Conservation (phyloP, 2,797 vertebrate species). For the Rhadinocentrus ornatus region DNA sequence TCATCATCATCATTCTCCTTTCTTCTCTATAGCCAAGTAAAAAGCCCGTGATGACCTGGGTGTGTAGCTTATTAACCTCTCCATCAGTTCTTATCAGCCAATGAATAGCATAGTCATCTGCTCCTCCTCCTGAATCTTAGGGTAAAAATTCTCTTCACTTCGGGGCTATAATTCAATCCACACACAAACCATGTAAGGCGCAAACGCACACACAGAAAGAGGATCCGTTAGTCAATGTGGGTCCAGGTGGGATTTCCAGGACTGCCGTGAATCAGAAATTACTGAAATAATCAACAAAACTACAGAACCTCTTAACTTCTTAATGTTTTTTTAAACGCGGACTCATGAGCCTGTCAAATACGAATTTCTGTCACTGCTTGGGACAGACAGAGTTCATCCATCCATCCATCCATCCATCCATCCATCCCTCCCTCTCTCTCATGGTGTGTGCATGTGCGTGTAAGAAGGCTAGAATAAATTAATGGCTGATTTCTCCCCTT, state of each 20-base stretch:
- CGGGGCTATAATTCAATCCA: conserved; percentile 69
- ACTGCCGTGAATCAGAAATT: conserved; percentile 90
- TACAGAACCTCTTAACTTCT: conserved; percentile 51
- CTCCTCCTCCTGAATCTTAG: conserved; percentile 67
- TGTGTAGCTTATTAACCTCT: conserved; percentile 83
- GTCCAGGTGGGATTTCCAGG: conserved; percentile 76
- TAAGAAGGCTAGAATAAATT: conserved; percentile 91
- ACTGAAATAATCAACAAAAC: conserved; percentile 91
- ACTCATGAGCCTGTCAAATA: too few species aligned
- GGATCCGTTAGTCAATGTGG: conserved; percentile 26
- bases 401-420: too few species aligned
- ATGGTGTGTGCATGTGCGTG: conserved; percentile 45
- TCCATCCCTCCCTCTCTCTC: too few species aligned
- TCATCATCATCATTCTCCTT: conserved; percentile 64
- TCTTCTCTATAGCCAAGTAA: conserved; percentile 66
- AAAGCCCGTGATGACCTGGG: conserved; percentile 77
- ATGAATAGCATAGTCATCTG: conserved; percentile 76
- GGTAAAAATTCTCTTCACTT: conserved; percentile 61
- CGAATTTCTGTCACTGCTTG: too few species aligned
- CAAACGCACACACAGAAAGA: conserved; percentile 17
- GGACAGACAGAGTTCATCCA: too few species aligned
- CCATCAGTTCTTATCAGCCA: conserved; percentile 80
- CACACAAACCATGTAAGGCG: conserved; percentile 59
- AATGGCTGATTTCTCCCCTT: conserved; percentile 93
- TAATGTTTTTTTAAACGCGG: too few species aligned